Conservation (phyloP, 2,113 vertebrate genomes). For the Procapra przewalskii region DNA sequence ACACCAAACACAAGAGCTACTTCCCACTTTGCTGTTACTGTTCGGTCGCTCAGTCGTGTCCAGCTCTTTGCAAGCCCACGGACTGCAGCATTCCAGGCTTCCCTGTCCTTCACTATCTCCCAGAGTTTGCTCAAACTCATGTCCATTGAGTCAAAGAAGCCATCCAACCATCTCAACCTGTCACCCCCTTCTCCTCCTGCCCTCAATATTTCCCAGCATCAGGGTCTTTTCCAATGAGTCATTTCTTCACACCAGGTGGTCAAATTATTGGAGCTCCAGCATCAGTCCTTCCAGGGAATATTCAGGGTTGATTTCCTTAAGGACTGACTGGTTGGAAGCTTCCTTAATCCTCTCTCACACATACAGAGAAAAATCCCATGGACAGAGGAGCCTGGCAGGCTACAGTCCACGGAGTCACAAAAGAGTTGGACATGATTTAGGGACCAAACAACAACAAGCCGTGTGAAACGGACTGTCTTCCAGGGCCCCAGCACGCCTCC, state of each 20-base stretch:
- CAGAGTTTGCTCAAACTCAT: neutral
- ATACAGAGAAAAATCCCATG: neutral
- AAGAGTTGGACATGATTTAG: neutral
- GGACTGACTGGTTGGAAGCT: neutral
- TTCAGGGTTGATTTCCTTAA: neutral
- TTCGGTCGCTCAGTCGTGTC: neutral
- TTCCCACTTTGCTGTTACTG: neutral
- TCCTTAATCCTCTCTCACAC: neutral
- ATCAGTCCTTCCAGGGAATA: neutral
- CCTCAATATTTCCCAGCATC: neutral
- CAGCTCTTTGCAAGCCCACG: neutral
- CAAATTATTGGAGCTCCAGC: neutral
- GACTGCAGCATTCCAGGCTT: neutral
- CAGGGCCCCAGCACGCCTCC: neutral
- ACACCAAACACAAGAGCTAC: neutral
- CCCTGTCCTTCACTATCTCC: neutral
- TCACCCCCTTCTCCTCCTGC: neutral
- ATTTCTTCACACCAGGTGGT: neutral
- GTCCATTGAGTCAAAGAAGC: neutral
- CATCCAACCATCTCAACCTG: neutral
- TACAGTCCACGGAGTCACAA: neutral
- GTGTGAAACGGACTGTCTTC: neutral
- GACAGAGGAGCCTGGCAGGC: neutral
- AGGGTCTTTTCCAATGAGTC: neutral
- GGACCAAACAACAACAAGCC: neutral